A percentile compares a stretch with the other conserved stretches of the same genome.
phyloP scores from a whole-genome alignment of 2,888 invertebrate genomes.

The Idaea dimidiata region DNA sequence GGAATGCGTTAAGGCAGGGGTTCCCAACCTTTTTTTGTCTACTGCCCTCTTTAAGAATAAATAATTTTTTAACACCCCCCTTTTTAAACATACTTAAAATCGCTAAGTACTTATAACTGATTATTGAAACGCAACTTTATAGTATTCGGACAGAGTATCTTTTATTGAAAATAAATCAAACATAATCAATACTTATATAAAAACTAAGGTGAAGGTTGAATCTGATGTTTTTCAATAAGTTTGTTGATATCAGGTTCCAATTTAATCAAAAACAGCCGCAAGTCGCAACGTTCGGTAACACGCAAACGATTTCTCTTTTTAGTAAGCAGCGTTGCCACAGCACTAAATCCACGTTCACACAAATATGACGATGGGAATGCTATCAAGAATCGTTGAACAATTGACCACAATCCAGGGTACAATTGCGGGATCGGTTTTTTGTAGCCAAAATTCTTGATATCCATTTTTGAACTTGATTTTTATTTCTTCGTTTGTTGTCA shows the following conservation, averaged over 20 bases:
- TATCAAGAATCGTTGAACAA: conserved; percentile 17
- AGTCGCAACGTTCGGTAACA: conserved; percentile 28
- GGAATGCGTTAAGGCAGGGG: no score
- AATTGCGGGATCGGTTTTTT: conserved; percentile 23
- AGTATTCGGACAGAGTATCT: no score
- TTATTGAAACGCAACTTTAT: no score
- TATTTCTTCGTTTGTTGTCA: conserved; percentile 30
- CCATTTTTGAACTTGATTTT: conserved; percentile 30
- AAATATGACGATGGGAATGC: conserved; percentile 16
- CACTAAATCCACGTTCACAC: conserved; percentile 21
- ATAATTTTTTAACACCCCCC: no score
- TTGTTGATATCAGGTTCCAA: conserved; percentile 29
- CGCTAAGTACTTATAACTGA: no score
- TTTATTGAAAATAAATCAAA: no score
- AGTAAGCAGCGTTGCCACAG: conserved; percentile 20
- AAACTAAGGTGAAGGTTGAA: no score
- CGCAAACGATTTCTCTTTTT: conserved; percentile 20
- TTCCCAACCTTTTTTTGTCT: no score
- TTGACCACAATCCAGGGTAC: conserved; percentile 3
- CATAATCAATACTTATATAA: no score
- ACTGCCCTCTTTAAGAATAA: no score
- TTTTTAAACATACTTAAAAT: no score
- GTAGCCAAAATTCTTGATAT: conserved; percentile 29
- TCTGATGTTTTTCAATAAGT: conserved; percentile 6
- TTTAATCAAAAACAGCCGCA: conserved; percentile 28